Conservation (phyloP, 1,140 invertebrate genomes). For the Trachymyrmex septentrionalis region DNA sequence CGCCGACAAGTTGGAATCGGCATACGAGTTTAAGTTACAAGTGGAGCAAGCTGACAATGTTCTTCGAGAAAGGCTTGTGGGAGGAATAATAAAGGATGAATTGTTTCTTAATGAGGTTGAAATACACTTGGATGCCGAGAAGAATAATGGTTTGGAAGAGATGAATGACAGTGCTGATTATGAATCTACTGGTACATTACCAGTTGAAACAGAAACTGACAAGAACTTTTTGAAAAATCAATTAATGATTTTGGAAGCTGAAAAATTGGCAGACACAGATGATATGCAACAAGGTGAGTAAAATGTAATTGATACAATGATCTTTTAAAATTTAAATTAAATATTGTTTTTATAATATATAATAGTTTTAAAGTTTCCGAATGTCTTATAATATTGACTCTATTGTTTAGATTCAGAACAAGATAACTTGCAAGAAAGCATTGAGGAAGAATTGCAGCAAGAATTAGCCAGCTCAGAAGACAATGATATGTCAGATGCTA, state of each 20-base stretch:
- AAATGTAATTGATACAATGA: not conserved
- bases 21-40: constrained; percentile 89
- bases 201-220: constrained; percentile 56
- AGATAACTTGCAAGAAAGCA: constrained; percentile 38
- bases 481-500: not conserved
- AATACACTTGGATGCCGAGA: constrained; percentile 80
- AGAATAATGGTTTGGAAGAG: constrained; percentile 67
- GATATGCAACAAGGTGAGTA: constrained; percentile 44
- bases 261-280: constrained; percentile 77
- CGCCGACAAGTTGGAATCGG: constrained; percentile 88
- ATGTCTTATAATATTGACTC: not conserved
- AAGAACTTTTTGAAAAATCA: constrained; percentile 81
- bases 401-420: constrained; percentile 53
- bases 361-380: not conserved
- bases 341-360: not conserved
- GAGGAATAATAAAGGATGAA: constrained; percentile 82
- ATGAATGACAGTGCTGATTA: constrained; percentile 75
- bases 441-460: constrained; percentile 28
- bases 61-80: constrained; percentile 86
- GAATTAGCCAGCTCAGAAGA: constrained; percentile 27
- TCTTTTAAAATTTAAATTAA: not conserved
- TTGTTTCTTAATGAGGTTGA: constrained; percentile 84
- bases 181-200: constrained; percentile 65
- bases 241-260: constrained; percentile 79
- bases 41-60: constrained; percentile 88